Evolutionary conservation across 2,797 vertebrate genomes (phyloP), one percentile per base, ranked within the genome.

Genomic region (Microctenopoma lineatum): DNA sequence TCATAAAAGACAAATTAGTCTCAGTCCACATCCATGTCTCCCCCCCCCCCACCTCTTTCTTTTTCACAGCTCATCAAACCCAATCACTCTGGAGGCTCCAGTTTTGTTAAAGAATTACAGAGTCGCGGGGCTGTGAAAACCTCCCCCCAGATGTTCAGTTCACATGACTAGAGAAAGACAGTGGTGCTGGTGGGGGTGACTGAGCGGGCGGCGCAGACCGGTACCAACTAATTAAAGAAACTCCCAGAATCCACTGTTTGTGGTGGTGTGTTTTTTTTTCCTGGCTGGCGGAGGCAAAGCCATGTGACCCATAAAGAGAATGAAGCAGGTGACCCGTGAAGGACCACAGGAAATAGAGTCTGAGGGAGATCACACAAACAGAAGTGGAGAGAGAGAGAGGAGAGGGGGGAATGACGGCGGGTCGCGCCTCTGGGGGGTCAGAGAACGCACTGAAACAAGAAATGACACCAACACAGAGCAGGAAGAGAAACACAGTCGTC

Each of bases 201-300:
- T 2, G 55, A 29, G 44, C 13, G 42, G 57, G 25, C 7, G 16
- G 21, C 0, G 8, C 58, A 66, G 27, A 55, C 70, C 47, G 63
- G 65, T 48, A 79, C 70, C 66, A 71, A 71, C 83, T 87, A 84
- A 88, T 88, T 90, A 87, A 80, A 84, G 82, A 83, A 81, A 79
- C 70, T 78, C 63, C 66, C 66, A 63, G 38, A 73, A 68, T 63
- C 61, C 69, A 67, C 63, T 44, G 36, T 71, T 50, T 66, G 56
- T 42, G 12, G 15, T 15, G 21, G 21, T n/a, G 5, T 54, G 38
- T 39, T 32, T 47, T 56, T 47, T 46, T 21, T 18, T 26, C 55
- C 61, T 4, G 53, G 65, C 63, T 47, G 70, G 16, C 64, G 7
- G 44, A 74, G 60, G 73, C 14, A 54, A 81, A 85, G 74, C 76